Evolutionary conservation across 23 tunicate species (phyloP).

Genomic region (Aplidium turbinatum): DNA sequence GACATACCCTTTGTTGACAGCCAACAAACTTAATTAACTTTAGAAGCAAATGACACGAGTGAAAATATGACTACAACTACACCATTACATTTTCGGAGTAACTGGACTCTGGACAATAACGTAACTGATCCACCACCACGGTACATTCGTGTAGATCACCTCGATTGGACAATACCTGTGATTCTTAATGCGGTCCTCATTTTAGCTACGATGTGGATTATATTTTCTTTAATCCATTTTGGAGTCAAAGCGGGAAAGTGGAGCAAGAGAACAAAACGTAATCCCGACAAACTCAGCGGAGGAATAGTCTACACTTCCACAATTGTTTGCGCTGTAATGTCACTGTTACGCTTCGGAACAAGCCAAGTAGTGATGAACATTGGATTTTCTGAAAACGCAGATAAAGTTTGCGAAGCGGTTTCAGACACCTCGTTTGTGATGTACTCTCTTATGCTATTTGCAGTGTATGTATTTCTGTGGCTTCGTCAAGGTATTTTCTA

Average conservation of each 20-base stretch:
- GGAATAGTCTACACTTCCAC: slow-evolving; percentile 32
- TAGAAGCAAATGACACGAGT: too few relatives aligned
- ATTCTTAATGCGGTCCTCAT: slow-evolving; percentile 1
- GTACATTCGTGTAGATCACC: slow-evolving; percentile 6
- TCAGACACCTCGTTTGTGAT: neutral
- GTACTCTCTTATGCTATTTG: neutral
- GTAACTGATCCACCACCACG: too few relatives aligned
- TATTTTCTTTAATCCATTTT: slow-evolving; percentile 17
- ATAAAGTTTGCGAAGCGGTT: slow-evolving; percentile 1
- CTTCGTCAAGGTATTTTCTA: slow-evolving; percentile 40
- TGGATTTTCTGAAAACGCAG: slow-evolving; percentile 5
- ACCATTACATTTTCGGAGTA: too few relatives aligned
- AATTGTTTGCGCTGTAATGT: slow-evolving; percentile 21
- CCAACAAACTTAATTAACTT: too few relatives aligned
- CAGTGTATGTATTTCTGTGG: slow-evolving; percentile 47
- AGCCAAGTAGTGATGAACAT: slow-evolving; percentile 20
- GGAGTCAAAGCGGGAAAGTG: slow-evolving; percentile 20
- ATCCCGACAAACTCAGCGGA: slow-evolving; percentile 36
- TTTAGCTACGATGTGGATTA: slow-evolving; percentile 10
- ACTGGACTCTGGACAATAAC: too few relatives aligned
- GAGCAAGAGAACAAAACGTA: neutral
- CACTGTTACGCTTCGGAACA: slow-evolving; percentile 3
- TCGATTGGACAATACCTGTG: slow-evolving; percentile 24
- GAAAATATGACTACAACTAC: too few relatives aligned
- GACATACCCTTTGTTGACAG: too few relatives aligned